These are phyloP conservation scores for Artemia franciscana DNA, from an alignment of 1,140 invertebrate species.

Conservation along the genomic window DNA sequence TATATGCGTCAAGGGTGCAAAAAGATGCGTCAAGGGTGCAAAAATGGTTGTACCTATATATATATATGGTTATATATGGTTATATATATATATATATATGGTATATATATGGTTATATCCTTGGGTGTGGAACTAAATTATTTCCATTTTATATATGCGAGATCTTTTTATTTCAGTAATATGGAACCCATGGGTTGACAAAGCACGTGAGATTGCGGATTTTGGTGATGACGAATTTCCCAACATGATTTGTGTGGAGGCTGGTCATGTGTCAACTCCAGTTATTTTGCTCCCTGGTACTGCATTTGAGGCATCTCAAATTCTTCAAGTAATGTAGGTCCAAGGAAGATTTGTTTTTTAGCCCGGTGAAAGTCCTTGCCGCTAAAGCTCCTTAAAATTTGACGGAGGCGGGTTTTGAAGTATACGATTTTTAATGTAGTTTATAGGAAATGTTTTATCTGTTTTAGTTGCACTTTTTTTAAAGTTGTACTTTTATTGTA, in stretches of 20 bases:
- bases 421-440: neutral
- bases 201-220: slow-evolving; percentile 70
- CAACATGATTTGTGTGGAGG: slow-evolving; percentile 85
- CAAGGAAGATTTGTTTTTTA: neutral
- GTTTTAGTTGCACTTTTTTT: neutral
- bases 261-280: slow-evolving; percentile 61
- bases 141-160: no score
- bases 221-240: slow-evolving; percentile 69
- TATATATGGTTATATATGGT: no score
- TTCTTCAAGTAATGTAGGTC: slow-evolving; percentile 41
- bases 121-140: no score
- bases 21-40: no score
- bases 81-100: no score
- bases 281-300: slow-evolving; percentile 62
- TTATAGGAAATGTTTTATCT: neutral
- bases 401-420: neutral
- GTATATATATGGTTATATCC: no score
- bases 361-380: neutral
- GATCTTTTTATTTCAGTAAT: slow-evolving; percentile 36
- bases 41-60: no score
- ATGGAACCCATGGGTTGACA: slow-evolving; percentile 89
- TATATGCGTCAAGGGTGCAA: no score
- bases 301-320: slow-evolving; percentile 64
- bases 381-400: neutral
- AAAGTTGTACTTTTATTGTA: no score